These are phyloP conservation scores for Presbytis comata DNA, from an alignment of 2,797 vertebrate species.

Conservation along the genomic window DNA sequence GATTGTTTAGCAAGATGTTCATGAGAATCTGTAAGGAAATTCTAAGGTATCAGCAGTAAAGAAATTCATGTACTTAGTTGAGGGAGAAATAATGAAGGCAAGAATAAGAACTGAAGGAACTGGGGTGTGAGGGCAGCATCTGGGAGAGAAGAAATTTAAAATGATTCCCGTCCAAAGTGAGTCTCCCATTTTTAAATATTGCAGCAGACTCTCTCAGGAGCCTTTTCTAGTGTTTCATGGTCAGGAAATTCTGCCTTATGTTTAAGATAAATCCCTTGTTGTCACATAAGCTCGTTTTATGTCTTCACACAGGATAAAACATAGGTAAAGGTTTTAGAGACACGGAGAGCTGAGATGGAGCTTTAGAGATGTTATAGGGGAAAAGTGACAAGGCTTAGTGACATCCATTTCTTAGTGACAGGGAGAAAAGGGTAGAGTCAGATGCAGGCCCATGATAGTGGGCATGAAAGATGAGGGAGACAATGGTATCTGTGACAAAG, in stretches of 20 bases:
- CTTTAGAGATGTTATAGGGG: conserved; percentile 16
- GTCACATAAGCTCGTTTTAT: conserved; percentile 28
- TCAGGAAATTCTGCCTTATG: conserved; percentile 42
- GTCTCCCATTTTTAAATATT: conserved; percentile 4
- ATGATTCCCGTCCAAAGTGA: neutral
- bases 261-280: conserved; percentile 55
- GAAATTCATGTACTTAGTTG: neutral
- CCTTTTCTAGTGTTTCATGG: conserved; percentile 23
- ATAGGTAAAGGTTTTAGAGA: conserved; percentile 40
- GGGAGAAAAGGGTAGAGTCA: conserved; percentile 35
- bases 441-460: conserved; percentile 37
- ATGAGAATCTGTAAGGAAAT: neutral
- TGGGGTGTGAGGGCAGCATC: too few relatives aligned
- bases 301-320: conserved; percentile 59
- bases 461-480: conserved; percentile 34
- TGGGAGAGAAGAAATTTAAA: neutral
- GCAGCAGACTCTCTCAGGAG: neutral
- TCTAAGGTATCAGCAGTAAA: neutral
- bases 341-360: neutral
- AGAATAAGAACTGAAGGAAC: neutral
- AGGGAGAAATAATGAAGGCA: neutral
- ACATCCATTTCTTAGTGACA: conserved; percentile 31
- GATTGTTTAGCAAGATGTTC: neutral
- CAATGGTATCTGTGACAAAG: neutral
- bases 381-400: conserved; percentile 51